Conservation (phyloP, 2,797 vertebrate species). For the Garrulus glandarius region DNA sequence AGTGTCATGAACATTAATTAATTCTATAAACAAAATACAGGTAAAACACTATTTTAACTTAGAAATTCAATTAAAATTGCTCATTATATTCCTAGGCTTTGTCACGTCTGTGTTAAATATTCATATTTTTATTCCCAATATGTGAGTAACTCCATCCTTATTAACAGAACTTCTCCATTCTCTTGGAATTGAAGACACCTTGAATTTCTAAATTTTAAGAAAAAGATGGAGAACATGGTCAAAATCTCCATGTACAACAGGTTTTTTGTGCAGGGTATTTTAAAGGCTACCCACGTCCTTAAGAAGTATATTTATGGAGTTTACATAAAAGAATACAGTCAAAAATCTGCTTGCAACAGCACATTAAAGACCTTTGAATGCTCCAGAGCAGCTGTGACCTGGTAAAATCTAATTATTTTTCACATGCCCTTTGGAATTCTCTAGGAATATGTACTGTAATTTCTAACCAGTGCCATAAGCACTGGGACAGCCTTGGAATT, state of each 20-base stretch:
- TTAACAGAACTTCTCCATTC: not conserved
- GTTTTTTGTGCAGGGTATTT: constrained; percentile 23
- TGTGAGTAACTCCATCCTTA: not conserved
- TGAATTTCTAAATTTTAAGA: not conserved
- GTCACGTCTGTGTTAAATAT: not conserved
- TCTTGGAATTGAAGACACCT: not conserved
- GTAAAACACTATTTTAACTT: constrained; percentile 17
- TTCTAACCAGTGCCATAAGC: constrained; percentile 63
- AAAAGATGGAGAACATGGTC: not conserved
- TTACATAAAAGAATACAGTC: constrained; percentile 45
- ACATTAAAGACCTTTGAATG: constrained; percentile 62
- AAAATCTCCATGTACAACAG: not conserved
- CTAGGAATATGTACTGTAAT: constrained; percentile 61
- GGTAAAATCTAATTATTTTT: constrained; percentile 77
- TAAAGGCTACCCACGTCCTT: constrained; percentile 17
- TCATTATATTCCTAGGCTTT: not conserved
- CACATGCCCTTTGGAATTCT: constrained; percentile 65
- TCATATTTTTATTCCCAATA: not conserved
- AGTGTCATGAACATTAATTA: not conserved
- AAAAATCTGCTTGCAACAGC: constrained; percentile 56
- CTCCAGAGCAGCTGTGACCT: constrained; percentile 67
- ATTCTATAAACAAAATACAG: constrained; percentile 45
- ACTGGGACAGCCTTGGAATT: constrained; percentile 62
- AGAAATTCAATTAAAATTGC: constrained; percentile 15
- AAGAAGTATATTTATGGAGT: constrained; percentile 32